phyloP scores from a whole-genome alignment of 2,888 invertebrate genomes.

The Siphonodentalium dalli region DNA sequence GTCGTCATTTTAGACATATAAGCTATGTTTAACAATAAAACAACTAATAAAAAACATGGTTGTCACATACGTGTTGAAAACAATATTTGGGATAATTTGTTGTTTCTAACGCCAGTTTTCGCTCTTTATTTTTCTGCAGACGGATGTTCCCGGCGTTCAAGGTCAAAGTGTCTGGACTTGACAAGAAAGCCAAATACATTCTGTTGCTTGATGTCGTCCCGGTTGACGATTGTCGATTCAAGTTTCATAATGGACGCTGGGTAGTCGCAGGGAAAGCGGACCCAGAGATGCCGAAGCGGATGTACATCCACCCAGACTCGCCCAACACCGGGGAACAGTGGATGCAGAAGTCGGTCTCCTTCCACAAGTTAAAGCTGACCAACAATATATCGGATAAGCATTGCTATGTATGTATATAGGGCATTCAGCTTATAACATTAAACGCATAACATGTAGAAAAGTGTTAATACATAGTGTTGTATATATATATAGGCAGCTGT shows the following conservation, averaged over 20 bases:
- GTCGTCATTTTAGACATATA: too few species aligned
- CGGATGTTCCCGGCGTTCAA: slow-evolving; percentile 99
- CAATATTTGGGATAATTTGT: too few species aligned
- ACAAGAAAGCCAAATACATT: slow-evolving; percentile 99
- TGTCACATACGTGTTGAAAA: too few species aligned
- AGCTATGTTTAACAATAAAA: too few species aligned
- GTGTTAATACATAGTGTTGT: too few species aligned
- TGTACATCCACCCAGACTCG: slow-evolving; percentile 99
- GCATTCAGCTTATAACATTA: too few species aligned
- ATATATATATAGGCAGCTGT: too few species aligned
- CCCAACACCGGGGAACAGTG: slow-evolving; percentile 90
- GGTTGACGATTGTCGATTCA: slow-evolving; percentile 90
- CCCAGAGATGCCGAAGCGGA: slow-evolving; percentile 98
- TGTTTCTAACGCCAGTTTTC: too few species aligned
- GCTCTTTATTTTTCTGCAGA: slow-evolving; percentile 71
- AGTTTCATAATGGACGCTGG: slow-evolving; percentile 69
- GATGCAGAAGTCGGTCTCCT: slow-evolving; percentile 99
- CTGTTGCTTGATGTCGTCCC: slow-evolving; percentile 98
- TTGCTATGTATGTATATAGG: slow-evolving; percentile 95
- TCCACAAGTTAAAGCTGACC: slow-evolving; percentile 98
- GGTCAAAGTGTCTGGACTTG: slow-evolving; percentile 96
- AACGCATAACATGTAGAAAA: too few species aligned
- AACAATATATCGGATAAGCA: slow-evolving; percentile 99
- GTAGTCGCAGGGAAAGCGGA: slow-evolving; percentile 95
- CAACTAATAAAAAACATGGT: too few species aligned